phyloP scores from a whole-genome alignment of 2,113 vertebrate genomes.

The Phylloscopus whistleri region DNA sequence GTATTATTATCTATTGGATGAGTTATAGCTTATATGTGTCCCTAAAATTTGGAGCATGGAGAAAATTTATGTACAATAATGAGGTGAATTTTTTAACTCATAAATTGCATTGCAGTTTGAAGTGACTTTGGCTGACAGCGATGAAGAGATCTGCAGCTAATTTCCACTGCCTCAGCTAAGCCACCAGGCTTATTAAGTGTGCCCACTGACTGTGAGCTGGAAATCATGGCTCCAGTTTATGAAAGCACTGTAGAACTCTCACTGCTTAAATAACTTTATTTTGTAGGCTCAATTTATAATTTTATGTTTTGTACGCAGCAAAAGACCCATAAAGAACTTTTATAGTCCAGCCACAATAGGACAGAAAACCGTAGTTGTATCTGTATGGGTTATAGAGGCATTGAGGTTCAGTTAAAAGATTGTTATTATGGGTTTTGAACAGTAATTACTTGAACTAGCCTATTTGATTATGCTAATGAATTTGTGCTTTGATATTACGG shows the following conservation, averaged over 20 bases:
- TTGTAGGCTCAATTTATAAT: not conserved
- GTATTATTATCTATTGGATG: not conserved
- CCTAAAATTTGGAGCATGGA: not conserved
- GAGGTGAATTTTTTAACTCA: not conserved
- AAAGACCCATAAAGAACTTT: not conserved
- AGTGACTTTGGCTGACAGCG: not conserved
- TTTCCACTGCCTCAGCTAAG: not conserved
- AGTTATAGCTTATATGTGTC: not conserved
- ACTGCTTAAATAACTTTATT: not conserved
- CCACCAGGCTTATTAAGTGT: not conserved
- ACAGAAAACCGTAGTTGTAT: not conserved
- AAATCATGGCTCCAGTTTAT: not conserved
- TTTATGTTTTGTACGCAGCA: not conserved
- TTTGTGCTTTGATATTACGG: constrained; percentile 20
- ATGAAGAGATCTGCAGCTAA: not conserved
- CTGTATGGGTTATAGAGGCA: not conserved
- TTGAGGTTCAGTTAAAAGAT: not conserved
- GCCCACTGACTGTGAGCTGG: not conserved
- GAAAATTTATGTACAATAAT: not conserved
- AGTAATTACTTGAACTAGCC: constrained; percentile 26
- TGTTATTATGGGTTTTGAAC: not conserved
- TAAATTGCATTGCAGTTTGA: not conserved
- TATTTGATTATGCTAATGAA: constrained; percentile 36
- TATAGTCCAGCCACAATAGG: not conserved
- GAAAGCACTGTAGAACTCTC: not conserved